phyloP scores from a whole-genome alignment of 2,113 vertebrate genomes.

The Heterocephalus glaber region DNA sequence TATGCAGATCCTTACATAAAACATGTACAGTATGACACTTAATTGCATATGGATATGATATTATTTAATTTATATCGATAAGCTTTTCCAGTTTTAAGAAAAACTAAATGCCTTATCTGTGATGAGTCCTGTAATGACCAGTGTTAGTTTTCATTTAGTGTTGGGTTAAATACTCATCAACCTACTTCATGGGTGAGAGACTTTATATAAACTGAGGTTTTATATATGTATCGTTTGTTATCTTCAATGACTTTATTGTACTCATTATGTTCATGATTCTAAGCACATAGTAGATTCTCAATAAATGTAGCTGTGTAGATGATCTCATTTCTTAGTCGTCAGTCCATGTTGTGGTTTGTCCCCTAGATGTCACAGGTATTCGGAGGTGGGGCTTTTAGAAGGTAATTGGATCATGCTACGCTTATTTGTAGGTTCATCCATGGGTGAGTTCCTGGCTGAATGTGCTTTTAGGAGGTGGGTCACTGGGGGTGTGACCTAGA shows the following conservation, averaged over 20 bases:
- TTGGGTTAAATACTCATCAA: neutral
- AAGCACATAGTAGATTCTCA: neutral
- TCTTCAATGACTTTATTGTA: neutral
- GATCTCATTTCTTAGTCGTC: neutral
- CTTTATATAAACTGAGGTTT: slow-evolving; percentile 18
- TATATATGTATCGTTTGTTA: neutral
- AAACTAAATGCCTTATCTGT: neutral
- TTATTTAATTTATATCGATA: neutral
- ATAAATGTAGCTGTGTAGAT: neutral
- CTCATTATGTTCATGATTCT: neutral
- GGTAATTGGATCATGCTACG: neutral
- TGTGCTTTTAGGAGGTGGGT: neutral
- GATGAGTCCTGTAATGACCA: neutral
- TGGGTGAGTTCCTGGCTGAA: neutral
- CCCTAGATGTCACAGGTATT: neutral
- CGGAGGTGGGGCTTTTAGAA: neutral
- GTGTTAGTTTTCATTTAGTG: neutral
- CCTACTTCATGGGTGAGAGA: neutral
- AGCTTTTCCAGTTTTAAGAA: slow-evolving; percentile 10
- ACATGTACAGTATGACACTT: neutral
- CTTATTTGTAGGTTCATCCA: neutral
- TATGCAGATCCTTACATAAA: neutral
- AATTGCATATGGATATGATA: neutral
- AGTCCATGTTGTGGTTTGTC: neutral
- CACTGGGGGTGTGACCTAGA: neutral